These are phyloP conservation scores for Galerucella calmariensis DNA, from an alignment of 2,888 invertebrate genomes.

Conservation along the genomic window DNA sequence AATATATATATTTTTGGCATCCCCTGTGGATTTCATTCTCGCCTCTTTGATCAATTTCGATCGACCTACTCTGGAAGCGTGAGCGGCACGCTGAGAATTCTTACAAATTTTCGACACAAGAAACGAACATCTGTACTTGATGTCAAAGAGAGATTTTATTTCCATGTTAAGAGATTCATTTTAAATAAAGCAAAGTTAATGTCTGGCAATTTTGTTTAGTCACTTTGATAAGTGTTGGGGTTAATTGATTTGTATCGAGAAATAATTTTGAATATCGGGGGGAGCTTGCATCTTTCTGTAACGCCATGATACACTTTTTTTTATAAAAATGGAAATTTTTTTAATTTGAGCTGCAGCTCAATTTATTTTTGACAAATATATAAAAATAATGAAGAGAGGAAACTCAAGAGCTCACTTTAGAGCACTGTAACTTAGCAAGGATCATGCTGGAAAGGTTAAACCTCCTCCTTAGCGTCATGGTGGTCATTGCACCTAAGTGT, in stretches of 20 bases:
- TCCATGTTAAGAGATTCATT: neutral
- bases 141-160: slow-evolving; percentile 54
- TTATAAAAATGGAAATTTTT: neutral
- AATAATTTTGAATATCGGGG: neutral
- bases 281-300: neutral
- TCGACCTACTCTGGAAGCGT: slow-evolving; percentile 50
- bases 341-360: neutral
- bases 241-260: neutral
- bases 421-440: no score
- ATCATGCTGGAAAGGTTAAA: no score
- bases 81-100: slow-evolving; percentile 54
- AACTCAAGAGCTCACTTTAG: no score
- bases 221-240: slow-evolving; percentile 1
- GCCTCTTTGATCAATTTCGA: slow-evolving; percentile 60
- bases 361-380: no score
- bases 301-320: neutral
- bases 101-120: slow-evolving; percentile 47
- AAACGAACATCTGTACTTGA: slow-evolving; percentile 61
- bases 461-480: no score
- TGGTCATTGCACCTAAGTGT: no score
- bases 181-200: slow-evolving; percentile 8
- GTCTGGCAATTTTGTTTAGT: neutral
- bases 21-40: slow-evolving; percentile 63
- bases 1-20: neutral
- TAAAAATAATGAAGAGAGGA: no score